phyloP scores from a whole-genome alignment of 30 jellyfish, hydroid and myxozoan species.

The Cassiopea andromeda region DNA sequence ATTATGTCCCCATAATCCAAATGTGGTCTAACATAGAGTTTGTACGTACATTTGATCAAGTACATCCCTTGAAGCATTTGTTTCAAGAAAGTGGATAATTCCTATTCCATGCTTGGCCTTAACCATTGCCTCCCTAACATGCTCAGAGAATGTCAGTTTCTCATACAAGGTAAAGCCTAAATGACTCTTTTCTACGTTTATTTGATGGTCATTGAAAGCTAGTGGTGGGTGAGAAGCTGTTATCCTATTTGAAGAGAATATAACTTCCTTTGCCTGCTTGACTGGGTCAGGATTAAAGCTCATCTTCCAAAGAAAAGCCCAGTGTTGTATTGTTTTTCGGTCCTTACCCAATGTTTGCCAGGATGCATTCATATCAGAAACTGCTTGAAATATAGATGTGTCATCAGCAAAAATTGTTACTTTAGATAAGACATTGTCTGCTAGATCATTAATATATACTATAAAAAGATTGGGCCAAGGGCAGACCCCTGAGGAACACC shows the following conservation, averaged over 20 bases:
- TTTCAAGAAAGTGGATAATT: neutral
- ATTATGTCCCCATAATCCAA: neutral
- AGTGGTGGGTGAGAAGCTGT: neutral
- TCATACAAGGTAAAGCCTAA: neutral
- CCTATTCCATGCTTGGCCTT: neutral
- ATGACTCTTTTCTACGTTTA: neutral
- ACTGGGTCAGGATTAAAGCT: neutral
- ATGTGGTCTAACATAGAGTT: neutral
- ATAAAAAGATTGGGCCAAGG: conserved; percentile 5
- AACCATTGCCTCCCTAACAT: neutral
- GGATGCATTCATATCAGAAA: neutral
- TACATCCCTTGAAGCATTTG: neutral
- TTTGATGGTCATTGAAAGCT: neutral
- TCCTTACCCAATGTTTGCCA: neutral
- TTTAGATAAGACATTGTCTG: neutral
- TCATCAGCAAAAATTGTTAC: conserved; percentile 21
- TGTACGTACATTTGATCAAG: neutral
- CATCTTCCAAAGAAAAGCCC: neutral
- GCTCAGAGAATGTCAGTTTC: neutral
- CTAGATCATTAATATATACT: conserved; percentile 8
- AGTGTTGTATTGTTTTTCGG: conserved; percentile 5
- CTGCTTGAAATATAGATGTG: neutral
- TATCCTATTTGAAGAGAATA: neutral
- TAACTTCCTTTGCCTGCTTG: neutral
- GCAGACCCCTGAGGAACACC: conserved; percentile 34